These are phyloP conservation scores for Poliocrania exsul DNA, from an alignment of 2,797 vertebrate genomes.

Conservation along the genomic window DNA sequence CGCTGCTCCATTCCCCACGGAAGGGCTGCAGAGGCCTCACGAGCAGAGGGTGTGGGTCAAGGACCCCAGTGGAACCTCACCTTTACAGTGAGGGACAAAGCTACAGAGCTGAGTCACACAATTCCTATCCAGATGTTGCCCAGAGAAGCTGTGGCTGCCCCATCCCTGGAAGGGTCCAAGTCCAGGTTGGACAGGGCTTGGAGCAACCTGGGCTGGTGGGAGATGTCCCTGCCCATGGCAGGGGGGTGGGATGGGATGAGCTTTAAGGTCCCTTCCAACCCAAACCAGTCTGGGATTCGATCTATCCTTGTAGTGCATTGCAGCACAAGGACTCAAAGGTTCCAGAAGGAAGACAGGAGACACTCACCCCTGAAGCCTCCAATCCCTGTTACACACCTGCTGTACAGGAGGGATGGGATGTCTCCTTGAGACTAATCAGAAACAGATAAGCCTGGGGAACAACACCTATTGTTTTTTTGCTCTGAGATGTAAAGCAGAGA, in stretches of 20 bases:
- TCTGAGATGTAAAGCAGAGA: not conserved
- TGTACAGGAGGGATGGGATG: fast-evolving
- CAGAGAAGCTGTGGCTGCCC: not conserved
- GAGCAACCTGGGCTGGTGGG: not conserved
- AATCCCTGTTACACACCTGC: not conserved
- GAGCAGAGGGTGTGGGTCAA: not conserved
- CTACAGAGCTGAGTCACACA: not conserved
- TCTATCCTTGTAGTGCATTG: not conserved
- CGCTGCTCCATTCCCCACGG: not conserved
- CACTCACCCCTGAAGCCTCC: not conserved
- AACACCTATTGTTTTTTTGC: not conserved
- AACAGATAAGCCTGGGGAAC: not conserved
- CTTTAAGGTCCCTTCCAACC: not conserved
- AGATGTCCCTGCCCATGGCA: not conserved
- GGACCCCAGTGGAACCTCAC: fast-evolving
- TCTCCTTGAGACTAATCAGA: not conserved
- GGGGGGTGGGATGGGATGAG: not conserved
- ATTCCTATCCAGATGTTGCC: not conserved
- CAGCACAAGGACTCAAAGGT: not conserved
- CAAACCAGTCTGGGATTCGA: not conserved
- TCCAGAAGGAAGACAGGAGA: not conserved
- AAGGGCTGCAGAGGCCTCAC: not conserved
- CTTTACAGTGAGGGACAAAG: not conserved
- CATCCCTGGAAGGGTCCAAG: too few species aligned
- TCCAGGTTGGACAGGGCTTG: not conserved